Evolutionary conservation across 2,113 vertebrate species (phyloP).

Genomic region (Mastomys natalensis): DNA sequence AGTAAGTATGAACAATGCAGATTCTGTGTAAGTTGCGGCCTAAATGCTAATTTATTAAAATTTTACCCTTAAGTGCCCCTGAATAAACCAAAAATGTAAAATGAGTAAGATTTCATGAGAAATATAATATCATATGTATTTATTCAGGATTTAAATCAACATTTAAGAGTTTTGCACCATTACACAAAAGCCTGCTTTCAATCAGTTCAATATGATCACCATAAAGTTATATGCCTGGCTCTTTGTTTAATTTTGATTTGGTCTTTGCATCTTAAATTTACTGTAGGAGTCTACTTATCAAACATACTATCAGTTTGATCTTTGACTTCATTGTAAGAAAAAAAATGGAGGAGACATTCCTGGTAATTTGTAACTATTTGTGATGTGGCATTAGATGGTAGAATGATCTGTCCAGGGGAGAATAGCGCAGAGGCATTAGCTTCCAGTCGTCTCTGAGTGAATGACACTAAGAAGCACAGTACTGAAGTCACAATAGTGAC

Average conservation of each 20-base stretch:
- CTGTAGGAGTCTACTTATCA: slow-evolving; percentile 24
- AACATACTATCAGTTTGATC: slow-evolving; percentile 54
- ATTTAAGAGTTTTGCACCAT: neutral
- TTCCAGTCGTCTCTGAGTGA: slow-evolving; percentile 85
- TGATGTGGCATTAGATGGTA: slow-evolving; percentile 75
- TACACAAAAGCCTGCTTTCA: slow-evolving; percentile 35
- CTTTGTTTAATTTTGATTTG: neutral
- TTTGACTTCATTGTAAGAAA: slow-evolving; percentile 63
- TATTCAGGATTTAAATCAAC: slow-evolving; percentile 33
- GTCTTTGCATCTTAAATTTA: slow-evolving; percentile 34
- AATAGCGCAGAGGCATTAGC: slow-evolving; percentile 80
- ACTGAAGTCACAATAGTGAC: slow-evolving; percentile 71
- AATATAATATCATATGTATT: neutral
- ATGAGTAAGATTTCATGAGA: slow-evolving; percentile 4
- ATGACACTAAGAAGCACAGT: slow-evolving; percentile 81
- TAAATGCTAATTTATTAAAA: slow-evolving; percentile 43
- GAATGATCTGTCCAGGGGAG: slow-evolving; percentile 72
- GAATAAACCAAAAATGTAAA: slow-evolving; percentile 33
- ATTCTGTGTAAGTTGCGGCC: neutral
- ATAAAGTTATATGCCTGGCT: slow-evolving; percentile 1
- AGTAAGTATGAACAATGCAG: neutral
- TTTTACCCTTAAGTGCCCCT: neutral
- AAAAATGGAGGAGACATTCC: slow-evolving; percentile 63
- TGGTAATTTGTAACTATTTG: slow-evolving; percentile 74
- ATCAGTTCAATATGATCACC: neutral